phyloP scores from a whole-genome alignment of 2,888 invertebrate species.

The Chamaedrilus cognettii region DNA sequence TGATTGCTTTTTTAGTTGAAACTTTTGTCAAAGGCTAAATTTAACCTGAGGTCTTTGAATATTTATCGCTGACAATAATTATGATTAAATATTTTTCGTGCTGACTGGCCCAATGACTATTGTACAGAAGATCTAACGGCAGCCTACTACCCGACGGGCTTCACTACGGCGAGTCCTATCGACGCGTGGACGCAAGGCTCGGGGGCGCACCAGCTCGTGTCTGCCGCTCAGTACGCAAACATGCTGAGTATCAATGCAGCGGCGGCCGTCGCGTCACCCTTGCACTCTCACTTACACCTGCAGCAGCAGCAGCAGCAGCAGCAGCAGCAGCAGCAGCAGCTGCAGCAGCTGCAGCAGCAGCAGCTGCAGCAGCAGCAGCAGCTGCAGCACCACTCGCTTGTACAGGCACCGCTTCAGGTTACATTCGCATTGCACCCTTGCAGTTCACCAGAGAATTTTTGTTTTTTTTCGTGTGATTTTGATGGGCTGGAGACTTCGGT shows the following conservation, averaged over 20 bases:
- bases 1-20: too few species aligned
- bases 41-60: too few species aligned
- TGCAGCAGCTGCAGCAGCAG: slow-evolving; percentile 1
- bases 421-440: too few species aligned
- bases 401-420: too few species aligned
- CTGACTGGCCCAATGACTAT: not conserved
- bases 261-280: not conserved
- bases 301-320: not conserved
- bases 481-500: too few species aligned
- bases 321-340: not conserved
- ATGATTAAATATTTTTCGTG: not conserved
- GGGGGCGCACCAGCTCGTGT: not conserved
- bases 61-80: too few species aligned
- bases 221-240: not conserved
- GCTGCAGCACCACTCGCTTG: too few species aligned
- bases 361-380: too few species aligned
- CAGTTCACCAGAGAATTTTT: too few species aligned
- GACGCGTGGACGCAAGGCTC: not conserved
- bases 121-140: slow-evolving; percentile 4
- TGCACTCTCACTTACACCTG: too few species aligned
- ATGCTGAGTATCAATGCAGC: not conserved
- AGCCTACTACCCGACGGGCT: not conserved
- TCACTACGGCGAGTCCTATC: not conserved
- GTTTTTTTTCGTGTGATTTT: too few species aligned
- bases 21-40: too few species aligned